Evolutionary conservation across 2,113 vertebrate species (phyloP).

Genomic region (Narcine bancroftii): DNA sequence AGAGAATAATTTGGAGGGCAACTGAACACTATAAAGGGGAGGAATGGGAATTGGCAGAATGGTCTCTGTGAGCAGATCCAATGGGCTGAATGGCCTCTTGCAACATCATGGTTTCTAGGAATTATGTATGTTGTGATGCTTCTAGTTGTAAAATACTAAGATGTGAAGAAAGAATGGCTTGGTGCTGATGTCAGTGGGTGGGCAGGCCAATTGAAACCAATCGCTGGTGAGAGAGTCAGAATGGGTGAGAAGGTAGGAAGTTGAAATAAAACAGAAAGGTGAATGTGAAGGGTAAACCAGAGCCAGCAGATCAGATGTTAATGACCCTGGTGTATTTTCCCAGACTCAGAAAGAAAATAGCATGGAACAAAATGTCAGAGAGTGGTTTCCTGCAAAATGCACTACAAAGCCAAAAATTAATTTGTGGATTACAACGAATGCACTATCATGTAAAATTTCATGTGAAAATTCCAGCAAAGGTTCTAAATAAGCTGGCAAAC

Average conservation of each 20-base stretch:
- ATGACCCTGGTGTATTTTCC: constrained; percentile 20
- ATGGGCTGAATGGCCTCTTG: too few relatives aligned
- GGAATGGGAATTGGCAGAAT: too few relatives aligned
- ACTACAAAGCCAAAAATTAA: constrained; percentile 62
- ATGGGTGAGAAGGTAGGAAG: not conserved
- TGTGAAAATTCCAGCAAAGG: constrained; percentile 58
- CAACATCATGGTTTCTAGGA: too few relatives aligned
- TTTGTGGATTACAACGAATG: constrained; percentile 62
- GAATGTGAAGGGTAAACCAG: not conserved
- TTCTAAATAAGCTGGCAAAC: constrained; percentile 57
- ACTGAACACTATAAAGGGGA: too few relatives aligned
- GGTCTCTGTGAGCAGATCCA: too few relatives aligned
- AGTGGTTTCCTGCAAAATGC: constrained; percentile 60
- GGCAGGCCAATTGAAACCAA: not conserved
- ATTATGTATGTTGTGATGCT: not conserved
- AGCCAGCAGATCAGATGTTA: constrained; percentile 26
- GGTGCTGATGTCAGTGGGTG: not conserved
- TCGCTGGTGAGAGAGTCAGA: not conserved
- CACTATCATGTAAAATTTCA: constrained; percentile 55
- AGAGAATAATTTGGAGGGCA: too few relatives aligned
- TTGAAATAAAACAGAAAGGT: not conserved
- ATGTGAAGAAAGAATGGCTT: not conserved
- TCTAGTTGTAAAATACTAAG: not conserved
- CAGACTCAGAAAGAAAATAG: constrained; percentile 28
- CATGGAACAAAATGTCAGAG: constrained; percentile 36